Percentiles rank a stretch among this genome's conserved stretches.
Evolutionary conservation across 2,888 invertebrate species (phyloP).

Genomic region (Chesias legatella): DNA sequence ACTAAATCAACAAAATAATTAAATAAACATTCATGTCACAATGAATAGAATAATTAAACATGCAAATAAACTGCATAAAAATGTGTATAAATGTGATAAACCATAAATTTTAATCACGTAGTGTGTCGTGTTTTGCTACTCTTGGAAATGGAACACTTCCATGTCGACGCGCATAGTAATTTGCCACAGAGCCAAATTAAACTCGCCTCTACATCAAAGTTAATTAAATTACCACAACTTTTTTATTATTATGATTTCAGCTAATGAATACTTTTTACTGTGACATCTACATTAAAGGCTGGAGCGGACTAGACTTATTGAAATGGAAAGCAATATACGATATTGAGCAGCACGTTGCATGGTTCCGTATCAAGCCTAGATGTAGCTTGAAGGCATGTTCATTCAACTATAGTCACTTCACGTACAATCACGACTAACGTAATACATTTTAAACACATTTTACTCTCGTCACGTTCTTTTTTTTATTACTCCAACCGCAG

Average conservation of each 20-base stretch:
- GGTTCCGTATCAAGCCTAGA: constrained; percentile 22
- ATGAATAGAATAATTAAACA: too few relatives aligned
- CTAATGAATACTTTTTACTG: too few relatives aligned
- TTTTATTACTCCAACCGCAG: constrained; percentile 20
- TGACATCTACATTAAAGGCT: too few relatives aligned
- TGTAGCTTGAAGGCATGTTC: constrained; percentile 28
- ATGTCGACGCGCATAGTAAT: constrained; percentile 1
- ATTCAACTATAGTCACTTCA: constrained; percentile 5
- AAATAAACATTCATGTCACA: too few relatives aligned
- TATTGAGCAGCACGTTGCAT: constrained; percentile 59
- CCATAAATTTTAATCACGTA: too few relatives aligned
- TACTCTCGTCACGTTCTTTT: constrained; percentile 19
- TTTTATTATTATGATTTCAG: too few relatives aligned
- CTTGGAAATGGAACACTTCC: too few relatives aligned
- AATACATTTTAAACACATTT: constrained; percentile 12
- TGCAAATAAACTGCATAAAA: too few relatives aligned
- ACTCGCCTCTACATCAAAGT: background rate
- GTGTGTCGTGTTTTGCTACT: too few relatives aligned
- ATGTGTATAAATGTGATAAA: too few relatives aligned
- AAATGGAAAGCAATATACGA: constrained; percentile 59
- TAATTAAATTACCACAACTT: too few relatives aligned
- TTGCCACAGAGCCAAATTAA: constrained; percentile 1
- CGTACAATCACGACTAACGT: constrained; percentile 4
- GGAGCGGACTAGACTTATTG: background rate
- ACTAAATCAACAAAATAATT: too few relatives aligned